Evolutionary conservation across 2,797 vertebrate genomes (phyloP).

Genomic region (Pangasius krempfi): DNA sequence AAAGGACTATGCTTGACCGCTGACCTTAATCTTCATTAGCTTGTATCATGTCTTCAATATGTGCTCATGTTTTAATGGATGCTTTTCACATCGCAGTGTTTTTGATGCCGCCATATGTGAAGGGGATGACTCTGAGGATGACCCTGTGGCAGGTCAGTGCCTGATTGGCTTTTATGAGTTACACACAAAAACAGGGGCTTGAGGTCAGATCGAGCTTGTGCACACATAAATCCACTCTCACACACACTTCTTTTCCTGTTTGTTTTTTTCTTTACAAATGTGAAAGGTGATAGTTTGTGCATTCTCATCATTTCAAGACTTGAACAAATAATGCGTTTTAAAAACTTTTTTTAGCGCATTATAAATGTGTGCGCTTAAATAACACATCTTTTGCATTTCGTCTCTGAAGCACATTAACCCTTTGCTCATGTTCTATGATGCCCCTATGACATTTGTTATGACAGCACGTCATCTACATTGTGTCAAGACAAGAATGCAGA

Average conservation of each 20-base stretch:
- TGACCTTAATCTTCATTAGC: slow-evolving; percentile 71
- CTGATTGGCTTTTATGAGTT: slow-evolving; percentile 16
- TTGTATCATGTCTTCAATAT: slow-evolving; percentile 39
- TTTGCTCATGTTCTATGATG: slow-evolving; percentile 29
- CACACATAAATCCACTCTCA: not conserved
- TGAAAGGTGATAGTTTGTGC: not conserved
- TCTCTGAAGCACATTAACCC: slow-evolving; percentile 2
- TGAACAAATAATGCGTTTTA: not conserved
- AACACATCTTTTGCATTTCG: not conserved
- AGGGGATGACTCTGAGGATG: slow-evolving; percentile 71
- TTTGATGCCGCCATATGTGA: slow-evolving; percentile 69
- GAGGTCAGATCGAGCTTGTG: not conserved
- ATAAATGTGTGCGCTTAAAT: not conserved
- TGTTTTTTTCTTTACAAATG: not conserved
- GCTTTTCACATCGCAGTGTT: slow-evolving; percentile 65
- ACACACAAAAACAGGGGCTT: slow-evolving; percentile 39
- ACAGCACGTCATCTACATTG: slow-evolving; percentile 50
- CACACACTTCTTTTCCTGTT: not conserved
- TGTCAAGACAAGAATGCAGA: slow-evolving; percentile 51
- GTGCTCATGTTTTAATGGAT: slow-evolving; percentile 60
- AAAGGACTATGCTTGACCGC: slow-evolving; percentile 70
- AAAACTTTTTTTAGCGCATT: not conserved
- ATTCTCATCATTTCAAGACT: not conserved
- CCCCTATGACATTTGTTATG: slow-evolving; percentile 47
- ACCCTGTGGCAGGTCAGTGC: slow-evolving; percentile 66